Evolutionary conservation across 2,797 vertebrate genomes (phyloP).

Genomic region (Setipinna tenuifilis): DNA sequence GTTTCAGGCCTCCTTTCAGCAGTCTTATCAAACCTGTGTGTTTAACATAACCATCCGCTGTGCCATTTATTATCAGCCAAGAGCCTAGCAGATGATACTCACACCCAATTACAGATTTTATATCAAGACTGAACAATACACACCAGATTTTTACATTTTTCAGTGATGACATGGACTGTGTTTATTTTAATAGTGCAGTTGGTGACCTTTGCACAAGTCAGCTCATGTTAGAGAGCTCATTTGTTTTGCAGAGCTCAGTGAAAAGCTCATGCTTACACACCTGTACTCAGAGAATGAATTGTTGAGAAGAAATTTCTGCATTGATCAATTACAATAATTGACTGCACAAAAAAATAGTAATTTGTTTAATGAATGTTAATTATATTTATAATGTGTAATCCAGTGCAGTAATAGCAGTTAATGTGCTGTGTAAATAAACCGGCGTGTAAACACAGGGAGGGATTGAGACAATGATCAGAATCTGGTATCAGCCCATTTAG

Average conservation of each 20-base stretch:
- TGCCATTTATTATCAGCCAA: not conserved
- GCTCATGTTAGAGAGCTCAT: not conserved
- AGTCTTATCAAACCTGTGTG: not conserved
- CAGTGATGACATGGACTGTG: not conserved
- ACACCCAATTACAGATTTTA: not conserved
- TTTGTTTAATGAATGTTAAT: too few species aligned
- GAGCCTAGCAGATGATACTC: not conserved
- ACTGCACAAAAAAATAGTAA: too few species aligned
- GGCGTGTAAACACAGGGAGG: not conserved
- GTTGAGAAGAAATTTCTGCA: too few species aligned
- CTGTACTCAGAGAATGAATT: too few species aligned
- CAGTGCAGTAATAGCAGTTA: not conserved
- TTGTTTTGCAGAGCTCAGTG: too few species aligned
- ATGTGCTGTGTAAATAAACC: not conserved
- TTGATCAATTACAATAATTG: too few species aligned
- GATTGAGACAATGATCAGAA: not conserved
- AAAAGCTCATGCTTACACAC: not conserved
- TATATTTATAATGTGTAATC: not conserved
- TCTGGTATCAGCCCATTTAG: not conserved
- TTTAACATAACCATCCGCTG: not conserved
- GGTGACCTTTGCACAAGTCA: not conserved
- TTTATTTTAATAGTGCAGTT: not conserved
- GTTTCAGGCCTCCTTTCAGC: not conserved
- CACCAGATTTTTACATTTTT: not conserved
- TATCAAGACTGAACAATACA: too few species aligned